These are phyloP conservation scores for Acridotheres tristis DNA, from an alignment of 2,797 vertebrate genomes.

Conservation along the genomic window DNA sequence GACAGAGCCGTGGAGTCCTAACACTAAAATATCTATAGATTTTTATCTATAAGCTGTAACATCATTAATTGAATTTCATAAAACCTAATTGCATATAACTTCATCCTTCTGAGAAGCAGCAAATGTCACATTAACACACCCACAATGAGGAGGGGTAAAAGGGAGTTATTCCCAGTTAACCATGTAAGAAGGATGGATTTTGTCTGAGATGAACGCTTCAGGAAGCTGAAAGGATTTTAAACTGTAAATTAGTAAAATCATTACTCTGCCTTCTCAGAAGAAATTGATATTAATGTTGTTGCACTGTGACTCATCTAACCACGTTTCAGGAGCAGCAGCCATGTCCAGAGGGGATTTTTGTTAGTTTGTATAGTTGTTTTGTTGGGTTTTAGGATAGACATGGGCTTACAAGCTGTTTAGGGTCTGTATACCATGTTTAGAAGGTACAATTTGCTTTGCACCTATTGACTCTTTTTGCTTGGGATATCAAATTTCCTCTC, in stretches of 20 bases:
- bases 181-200: neutral
- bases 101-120: neutral
- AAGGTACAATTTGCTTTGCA: neutral
- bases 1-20: accelerated
- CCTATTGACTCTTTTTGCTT: neutral
- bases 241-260: neutral
- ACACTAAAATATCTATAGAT: neutral
- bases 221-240: neutral
- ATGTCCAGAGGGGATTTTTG: neutral
- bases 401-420: neutral
- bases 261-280: neutral
- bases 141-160: neutral
- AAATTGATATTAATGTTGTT: neutral
- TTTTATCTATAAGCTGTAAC: neutral
- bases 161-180: neutral
- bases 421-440: neutral
- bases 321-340: neutral
- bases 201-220: neutral
- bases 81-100: neutral
- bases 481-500: neutral
- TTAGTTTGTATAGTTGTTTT: neutral
- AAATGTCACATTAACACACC: neutral
- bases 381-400: neutral
- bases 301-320: neutral
- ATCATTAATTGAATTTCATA: neutral